phyloP scores from a whole-genome alignment of 2,888 invertebrate species.

The Ceratothoa steindachneri region DNA sequence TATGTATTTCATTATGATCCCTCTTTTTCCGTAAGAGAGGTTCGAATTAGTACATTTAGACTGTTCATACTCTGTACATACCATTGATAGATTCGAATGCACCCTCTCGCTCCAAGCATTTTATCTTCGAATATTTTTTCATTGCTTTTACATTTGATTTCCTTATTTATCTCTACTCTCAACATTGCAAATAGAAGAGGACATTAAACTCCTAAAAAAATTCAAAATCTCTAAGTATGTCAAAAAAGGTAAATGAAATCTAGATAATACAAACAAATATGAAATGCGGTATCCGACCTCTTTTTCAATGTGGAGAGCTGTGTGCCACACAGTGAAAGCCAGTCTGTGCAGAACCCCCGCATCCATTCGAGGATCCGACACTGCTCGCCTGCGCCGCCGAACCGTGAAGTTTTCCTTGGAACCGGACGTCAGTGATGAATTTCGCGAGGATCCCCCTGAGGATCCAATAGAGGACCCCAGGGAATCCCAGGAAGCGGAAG shows the following conservation, averaged over 20 bases:
- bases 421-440: constrained; percentile 16
- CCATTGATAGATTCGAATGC: too few relatives aligned
- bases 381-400: constrained; percentile 33
- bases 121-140: too few relatives aligned
- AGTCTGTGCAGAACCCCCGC: constrained; percentile 66
- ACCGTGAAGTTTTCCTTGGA: constrained; percentile 20
- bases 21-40: too few relatives aligned
- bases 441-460: constrained; percentile 27
- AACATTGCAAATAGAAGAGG: not conserved
- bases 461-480: constrained; percentile 38
- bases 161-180: not conserved
- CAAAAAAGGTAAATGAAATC: too few relatives aligned
- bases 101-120: too few relatives aligned
- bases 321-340: constrained; percentile 71
- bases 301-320: constrained; percentile 66
- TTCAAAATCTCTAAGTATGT: too few relatives aligned
- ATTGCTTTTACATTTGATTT: constrained; percentile 5
- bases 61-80: too few relatives aligned
- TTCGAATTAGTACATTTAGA: too few relatives aligned
- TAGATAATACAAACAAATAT: not conserved
- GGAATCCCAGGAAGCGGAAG: constrained; percentile 45
- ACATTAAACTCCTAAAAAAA: too few relatives aligned
- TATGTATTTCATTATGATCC: too few relatives aligned
- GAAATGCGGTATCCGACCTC: constrained; percentile 49
- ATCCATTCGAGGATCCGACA: constrained; percentile 50